Base-by-base conservation (phyloP, 2,888 invertebrate genomes). In the Parnassius orleans region DNA sequence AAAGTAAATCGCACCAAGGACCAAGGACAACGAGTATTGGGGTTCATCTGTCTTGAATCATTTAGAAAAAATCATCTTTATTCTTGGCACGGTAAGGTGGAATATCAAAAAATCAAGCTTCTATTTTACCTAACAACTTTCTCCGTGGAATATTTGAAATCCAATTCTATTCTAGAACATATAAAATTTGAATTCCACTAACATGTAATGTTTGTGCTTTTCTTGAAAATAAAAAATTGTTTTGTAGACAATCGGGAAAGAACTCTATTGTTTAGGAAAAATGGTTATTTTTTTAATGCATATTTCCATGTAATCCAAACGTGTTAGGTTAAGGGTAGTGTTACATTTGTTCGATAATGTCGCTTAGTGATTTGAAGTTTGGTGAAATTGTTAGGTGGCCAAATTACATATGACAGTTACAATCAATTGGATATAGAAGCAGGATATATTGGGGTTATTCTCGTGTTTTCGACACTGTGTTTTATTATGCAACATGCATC, bases 1-100 rank as follows among this genome's bases (percentile, higher is more conserved):
- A 63, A 57, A 63, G 48, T 50, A 46, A 58, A 58, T 52, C 51
- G 46, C 55, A 11, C 48, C 62, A 63, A 44, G 57, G 44, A 54
- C 57, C 33, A 14, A 51, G 43, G 57, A 63, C 54, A 62, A 62
- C 57, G 47, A 53, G 57, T 57, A 57, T 57, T 56, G 3, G 46
- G 47, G 15, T 46, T 9, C 5, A 46, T 57, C 14, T 14, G 15
- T 9, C 11, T 12, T 43, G 1, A 7, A 19, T 1, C 9, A 15
- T 43, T 54, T 44, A 14, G 10, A 44, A 10, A 15, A 53, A 19
- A 19, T 53, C 19, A 15, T 9, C 12, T 12, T 14, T 48, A 48
- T 48, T 14, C 11, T 46, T 46, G 5, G 3, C 1, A 11, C 11
- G 11, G 12, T 46, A 46, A n/a, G 46, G n/a, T 46, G 12, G 46